Conservation (phyloP, 1,140 invertebrate genomes). For the Conopomorpha cramerella region DNA sequence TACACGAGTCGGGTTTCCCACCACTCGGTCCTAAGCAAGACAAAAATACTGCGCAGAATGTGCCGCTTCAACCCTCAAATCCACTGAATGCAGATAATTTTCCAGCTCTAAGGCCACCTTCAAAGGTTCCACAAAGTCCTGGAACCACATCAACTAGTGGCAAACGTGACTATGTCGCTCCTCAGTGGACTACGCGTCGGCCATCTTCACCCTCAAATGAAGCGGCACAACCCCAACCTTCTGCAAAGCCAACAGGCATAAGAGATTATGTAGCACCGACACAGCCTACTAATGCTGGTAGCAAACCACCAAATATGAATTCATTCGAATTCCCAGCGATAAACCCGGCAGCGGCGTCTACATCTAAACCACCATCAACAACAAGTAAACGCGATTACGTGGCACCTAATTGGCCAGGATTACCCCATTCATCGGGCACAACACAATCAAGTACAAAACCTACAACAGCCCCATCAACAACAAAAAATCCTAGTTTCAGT, state of each 20-base stretch:
- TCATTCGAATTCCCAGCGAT: slow-evolving; percentile 32
- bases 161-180: slow-evolving; percentile 13
- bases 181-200: slow-evolving; percentile 3
- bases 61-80: no score
- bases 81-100: no score
- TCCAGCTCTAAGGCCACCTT: no score
- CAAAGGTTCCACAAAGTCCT: no score
- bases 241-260: background rate
- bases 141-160: slow-evolving; percentile 2
- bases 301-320: slow-evolving; percentile 14
- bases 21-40: no score
- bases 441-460: slow-evolving; percentile 3
- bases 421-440: slow-evolving; percentile 5
- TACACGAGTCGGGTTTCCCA: no score
- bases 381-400: slow-evolving; percentile 13
- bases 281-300: background rate
- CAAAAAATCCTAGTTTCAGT: slow-evolving; percentile 33
- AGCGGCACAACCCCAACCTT: background rate
- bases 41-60: no score
- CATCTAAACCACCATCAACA: slow-evolving; percentile 35
- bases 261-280: slow-evolving; percentile 1
- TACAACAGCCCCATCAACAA: slow-evolving; percentile 8
- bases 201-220: background rate
- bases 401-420: slow-evolving; percentile 4
- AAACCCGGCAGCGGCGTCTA: slow-evolving; percentile 17